Evolutionary conservation across 1,140 invertebrate species (phyloP).

Genomic region (Drosophila ananassae): DNA sequence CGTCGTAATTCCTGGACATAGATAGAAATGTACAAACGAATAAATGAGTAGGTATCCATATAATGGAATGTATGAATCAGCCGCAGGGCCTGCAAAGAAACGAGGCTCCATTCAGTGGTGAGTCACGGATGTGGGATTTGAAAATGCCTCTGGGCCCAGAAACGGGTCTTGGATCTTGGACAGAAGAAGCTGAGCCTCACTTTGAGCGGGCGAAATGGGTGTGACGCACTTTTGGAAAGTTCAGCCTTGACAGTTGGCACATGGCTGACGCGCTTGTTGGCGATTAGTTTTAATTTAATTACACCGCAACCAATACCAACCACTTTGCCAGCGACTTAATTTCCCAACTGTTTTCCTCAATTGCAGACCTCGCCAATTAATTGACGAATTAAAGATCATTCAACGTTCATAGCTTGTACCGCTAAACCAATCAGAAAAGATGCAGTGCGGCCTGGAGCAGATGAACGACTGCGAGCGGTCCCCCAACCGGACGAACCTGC

Average conservation of each 20-base stretch:
- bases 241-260: conserved; percentile 1
- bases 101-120: conserved; percentile 41
- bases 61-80: conserved; percentile 58
- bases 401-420: conserved; percentile 45
- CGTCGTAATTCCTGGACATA: conserved; percentile 61
- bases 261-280: conserved; percentile 18
- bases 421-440: conserved; percentile 45
- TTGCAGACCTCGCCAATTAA: conserved; percentile 67
- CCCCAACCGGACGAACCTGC: conserved; percentile 91
- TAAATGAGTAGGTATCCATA: conserved; percentile 17
- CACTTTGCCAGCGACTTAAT: conserved; percentile 27
- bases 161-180: conserved; percentile 31
- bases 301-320: conserved; percentile 26
- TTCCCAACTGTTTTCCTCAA: conserved; percentile 59
- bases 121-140: conserved; percentile 53
- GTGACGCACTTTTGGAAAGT: conserved; percentile 44
- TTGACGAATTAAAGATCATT: conserved; percentile 61
- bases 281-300: conserved; percentile 57
- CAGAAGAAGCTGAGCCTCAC: conserved; percentile 4
- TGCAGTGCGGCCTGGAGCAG: conserved; percentile 83
- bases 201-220: conserved; percentile 15
- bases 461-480: conserved; percentile 87
- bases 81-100: conserved; percentile 30
- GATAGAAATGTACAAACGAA: conserved; percentile 39
- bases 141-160: conserved; percentile 50